Base-by-base conservation (phyloP, 2,888 invertebrate species). In the Cenopis cana region DNA sequence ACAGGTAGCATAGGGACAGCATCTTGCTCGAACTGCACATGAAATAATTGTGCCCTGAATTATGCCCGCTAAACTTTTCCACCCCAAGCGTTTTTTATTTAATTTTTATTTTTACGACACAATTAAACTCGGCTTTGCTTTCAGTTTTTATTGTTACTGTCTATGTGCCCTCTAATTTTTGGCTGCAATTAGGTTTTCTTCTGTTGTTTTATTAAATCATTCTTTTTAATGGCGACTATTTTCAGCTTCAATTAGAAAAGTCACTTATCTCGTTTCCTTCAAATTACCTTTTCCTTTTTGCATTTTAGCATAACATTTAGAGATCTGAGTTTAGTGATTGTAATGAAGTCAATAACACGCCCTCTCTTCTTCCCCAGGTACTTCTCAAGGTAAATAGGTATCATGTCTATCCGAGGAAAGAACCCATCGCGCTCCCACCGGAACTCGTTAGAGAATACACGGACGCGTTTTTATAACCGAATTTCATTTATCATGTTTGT, bases 341-440 rank as follows among this genome's bases (percentile, higher is more conserved):
- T 75, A 56, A 79, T 79, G 76, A 84, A 79, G 82, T 86, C 80
- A 90, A 88, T 91, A 92, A 93, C 87, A 83, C 82, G 82, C 80
- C 85, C 87, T 93, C 89, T 92, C 90, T 93, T 92, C 89, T 93
- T 92, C 87, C 91, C 84, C 92, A 93, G 92, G 92, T 93, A 93
- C 92, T 93, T 93, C 92, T 91, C 92, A 92, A 92, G 91, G 91
- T 93, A 91, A 93, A 92, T 92, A 91, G 92, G 92, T 92, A 90
- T 90, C 91, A 87, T 87, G 84, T 91, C 87, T 89, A 90, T 89
- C 84, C 87, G 87, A 89, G 88, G 87, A 89, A 84, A 86, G 87
- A 88, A 87, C 85, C 85, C 88, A 82, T 85, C 88, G 85, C 81
- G 85, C 88, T 84, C 82, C 87, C 78, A 91, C 93, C 91, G 93